Evolutionary conservation across 2,888 invertebrate species (phyloP).

Genomic region (Drosophila yooni): DNA sequence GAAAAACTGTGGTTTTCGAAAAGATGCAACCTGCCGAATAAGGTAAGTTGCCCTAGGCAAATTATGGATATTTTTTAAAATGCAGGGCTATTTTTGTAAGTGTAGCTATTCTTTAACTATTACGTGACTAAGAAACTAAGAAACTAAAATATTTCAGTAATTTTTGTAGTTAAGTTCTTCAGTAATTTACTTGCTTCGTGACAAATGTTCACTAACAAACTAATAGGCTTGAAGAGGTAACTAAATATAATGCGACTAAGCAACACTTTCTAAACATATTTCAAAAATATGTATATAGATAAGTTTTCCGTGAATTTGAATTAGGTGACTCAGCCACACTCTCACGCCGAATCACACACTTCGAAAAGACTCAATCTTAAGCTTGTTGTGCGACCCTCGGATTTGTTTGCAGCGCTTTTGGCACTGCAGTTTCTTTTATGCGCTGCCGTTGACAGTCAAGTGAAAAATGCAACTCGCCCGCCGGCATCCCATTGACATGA

Average conservation of each 20-base stretch:
- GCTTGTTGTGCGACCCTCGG: slow-evolving; percentile 35
- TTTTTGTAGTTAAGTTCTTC: neutral
- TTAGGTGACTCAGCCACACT: neutral
- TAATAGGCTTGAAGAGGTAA: neutral
- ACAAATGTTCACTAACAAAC: neutral
- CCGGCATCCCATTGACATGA: slow-evolving; percentile 62
- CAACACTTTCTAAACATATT: neutral
- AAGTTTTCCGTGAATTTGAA: neutral
- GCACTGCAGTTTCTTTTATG: slow-evolving; percentile 56
- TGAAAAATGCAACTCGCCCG: slow-evolving; percentile 79
- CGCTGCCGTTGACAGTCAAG: slow-evolving; percentile 70
- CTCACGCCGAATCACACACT: too few relatives aligned
- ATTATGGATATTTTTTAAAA: neutral
- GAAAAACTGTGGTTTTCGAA: too few relatives aligned
- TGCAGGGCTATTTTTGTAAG: too few relatives aligned
- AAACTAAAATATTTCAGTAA: neutral
- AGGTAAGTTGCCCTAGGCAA: too few relatives aligned
- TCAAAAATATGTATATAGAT: neutral
- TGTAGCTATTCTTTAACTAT: too few relatives aligned
- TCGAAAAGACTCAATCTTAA: neutral
- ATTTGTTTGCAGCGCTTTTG: slow-evolving; percentile 10
- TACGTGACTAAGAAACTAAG: neutral
- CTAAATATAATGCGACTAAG: neutral
- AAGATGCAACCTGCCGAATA: too few relatives aligned
- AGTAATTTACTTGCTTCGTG: neutral